Base-by-base conservation (phyloP, 2,797 vertebrate genomes). In the Loris lydekkerianus region DNA sequence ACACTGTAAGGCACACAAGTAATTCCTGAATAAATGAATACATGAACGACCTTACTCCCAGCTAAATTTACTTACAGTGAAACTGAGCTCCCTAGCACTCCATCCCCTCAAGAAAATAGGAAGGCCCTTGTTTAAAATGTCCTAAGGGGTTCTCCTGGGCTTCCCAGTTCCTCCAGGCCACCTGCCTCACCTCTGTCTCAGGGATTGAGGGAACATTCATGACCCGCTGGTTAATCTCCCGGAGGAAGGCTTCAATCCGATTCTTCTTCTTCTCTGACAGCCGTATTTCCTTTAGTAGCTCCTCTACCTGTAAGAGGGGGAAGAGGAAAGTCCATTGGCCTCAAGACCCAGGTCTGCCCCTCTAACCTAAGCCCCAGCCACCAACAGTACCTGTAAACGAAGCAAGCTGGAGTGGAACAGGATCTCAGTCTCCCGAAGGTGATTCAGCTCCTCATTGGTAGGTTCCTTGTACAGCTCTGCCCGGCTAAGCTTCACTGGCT, bases 321-420 rank as follows among this genome's bases (percentile, higher is more conserved):
- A 10, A 6, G 78, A 46, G 2, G 0, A 27, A 81, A 67, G 3
- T 93, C 10, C 3, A 80, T 93, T 27, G 92, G 94, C 43, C 53
- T 94, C 72, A 60, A 46, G 13, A n/a, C 81, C 73, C 60, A 43
- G 6, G 27, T 1, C 67, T 40, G 9, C 13, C 21, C 70, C 40
- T 93, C 81, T 80, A 46, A 65, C 2, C 18, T 14, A 95, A 53
- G 18, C 46, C 9, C 60, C 14, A 49, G 17, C 7, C n/a, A 58
- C 73, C 4, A 67, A 27, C 9, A 87, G 61, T 65, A 99, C 99
- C 99, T 99, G 99, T 98, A 99, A 99, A 93, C 99, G 99, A 25
- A 99, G 99, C 87, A 99, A 98, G 97, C 99, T 99, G 97, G 99
- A 99, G 96, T 99, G 99, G 97, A 99, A 99, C 40, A 99, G 98